Percentiles rank a stretch among this genome's conserved stretches.
phyloP scores from a whole-genome alignment of 2,797 vertebrate genomes.

The Sciaenops ocellatus region DNA sequence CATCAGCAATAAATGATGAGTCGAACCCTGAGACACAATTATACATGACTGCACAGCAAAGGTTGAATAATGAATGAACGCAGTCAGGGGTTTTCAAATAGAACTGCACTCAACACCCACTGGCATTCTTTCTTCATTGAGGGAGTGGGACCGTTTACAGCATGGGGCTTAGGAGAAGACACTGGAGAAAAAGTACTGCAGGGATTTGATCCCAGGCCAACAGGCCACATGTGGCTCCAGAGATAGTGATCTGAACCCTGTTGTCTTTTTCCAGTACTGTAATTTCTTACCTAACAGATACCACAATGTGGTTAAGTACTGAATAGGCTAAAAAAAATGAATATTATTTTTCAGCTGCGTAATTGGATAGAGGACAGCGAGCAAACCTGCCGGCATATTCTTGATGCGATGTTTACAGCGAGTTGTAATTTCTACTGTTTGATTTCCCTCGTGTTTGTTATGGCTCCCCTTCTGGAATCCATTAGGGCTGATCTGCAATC shows the following conservation, averaged over 20 bases:
- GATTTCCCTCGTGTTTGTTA: conserved; percentile 70
- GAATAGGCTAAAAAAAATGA: conserved; percentile 26
- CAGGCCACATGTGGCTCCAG: conserved; percentile 37
- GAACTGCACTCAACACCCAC: conserved; percentile 41
- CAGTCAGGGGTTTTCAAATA: conserved; percentile 26
- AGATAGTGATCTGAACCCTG: conserved; percentile 45
- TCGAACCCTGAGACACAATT: conserved; percentile 33
- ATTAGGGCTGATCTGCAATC: conserved; percentile 49
- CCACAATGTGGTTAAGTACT: conserved; percentile 28
- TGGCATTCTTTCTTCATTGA: conserved; percentile 16
- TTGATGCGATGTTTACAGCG: conserved; percentile 29
- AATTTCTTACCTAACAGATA: conserved; percentile 26
- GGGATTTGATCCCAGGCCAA: conserved; percentile 54
- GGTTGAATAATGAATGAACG: conserved; percentile 53
- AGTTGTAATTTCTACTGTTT: conserved; percentile 62
- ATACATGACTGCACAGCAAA: conserved; percentile 29
- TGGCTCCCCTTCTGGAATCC: conserved; percentile 53
- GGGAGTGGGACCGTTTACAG: conserved; percentile 32
- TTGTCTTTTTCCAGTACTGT: conserved; percentile 18
- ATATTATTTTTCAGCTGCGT: conserved; percentile 44
- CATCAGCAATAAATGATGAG: conserved; percentile 58
- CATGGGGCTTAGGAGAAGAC: conserved; percentile 15
- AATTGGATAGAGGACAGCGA: conserved; percentile 44
- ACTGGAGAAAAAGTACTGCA: conserved; percentile 12
- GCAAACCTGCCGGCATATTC: conserved; percentile 38